phyloP scores from a whole-genome alignment of 2,113 vertebrate species.

The Hyperopisus bebe region DNA sequence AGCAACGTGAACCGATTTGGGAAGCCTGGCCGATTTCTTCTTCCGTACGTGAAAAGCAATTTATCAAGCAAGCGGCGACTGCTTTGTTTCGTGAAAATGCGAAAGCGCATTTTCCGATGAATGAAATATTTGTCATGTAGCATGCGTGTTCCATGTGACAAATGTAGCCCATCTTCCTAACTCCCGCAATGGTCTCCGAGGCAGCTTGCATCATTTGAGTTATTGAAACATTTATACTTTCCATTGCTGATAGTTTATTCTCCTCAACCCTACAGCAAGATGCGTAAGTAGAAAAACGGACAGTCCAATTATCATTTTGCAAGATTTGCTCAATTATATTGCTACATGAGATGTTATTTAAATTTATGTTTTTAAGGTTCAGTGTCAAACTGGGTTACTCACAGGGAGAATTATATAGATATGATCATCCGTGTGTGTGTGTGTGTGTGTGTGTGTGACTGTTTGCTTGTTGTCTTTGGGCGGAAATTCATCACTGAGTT shows the following conservation, averaged over 20 bases:
- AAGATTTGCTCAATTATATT: neutral
- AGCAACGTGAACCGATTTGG: neutral
- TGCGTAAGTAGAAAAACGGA: neutral
- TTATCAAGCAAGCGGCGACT: conserved; percentile 14
- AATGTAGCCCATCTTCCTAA: conserved; percentile 26
- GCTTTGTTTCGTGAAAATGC: conserved; percentile 19
- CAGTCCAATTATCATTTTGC: neutral
- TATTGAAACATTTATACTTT: conserved; percentile 24
- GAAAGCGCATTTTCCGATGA: conserved; percentile 17
- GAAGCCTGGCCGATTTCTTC: conserved; percentile 2
- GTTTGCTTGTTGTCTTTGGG: neutral
- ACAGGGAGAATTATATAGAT: neutral
- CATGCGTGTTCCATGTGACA: conserved; percentile 18
- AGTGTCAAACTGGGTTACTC: neutral
- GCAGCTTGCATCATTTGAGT: conserved; percentile 24
- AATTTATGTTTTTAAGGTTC: neutral
- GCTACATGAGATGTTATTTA: neutral
- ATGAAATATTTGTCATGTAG: conserved; percentile 23
- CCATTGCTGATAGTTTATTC: neutral
- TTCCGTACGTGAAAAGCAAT: conserved; percentile 11
- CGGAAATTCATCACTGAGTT: neutral
- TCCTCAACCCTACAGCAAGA: neutral
- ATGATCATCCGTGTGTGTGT: too few species aligned
- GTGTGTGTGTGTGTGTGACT: neutral
- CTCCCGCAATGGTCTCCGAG: conserved; percentile 2